Evolutionary conservation across 2,113 vertebrate genomes (phyloP).

Genomic region (Eidolon helvum): DNA sequence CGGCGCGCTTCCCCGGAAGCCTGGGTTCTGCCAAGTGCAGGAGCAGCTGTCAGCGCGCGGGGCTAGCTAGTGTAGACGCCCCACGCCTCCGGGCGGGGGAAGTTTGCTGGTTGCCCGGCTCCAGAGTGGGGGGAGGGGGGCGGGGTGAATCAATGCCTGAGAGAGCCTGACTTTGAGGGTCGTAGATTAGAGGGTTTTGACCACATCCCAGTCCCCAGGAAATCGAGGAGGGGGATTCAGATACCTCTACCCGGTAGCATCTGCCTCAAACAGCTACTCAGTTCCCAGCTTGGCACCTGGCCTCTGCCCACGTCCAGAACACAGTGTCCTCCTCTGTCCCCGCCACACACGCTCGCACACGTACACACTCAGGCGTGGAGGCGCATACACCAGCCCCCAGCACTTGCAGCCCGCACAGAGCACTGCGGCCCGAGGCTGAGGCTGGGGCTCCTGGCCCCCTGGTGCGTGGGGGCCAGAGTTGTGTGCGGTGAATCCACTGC

Average conservation of each 20-base stretch:
- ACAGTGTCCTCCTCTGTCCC: conserved; percentile 75
- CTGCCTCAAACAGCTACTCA: conserved; percentile 59
- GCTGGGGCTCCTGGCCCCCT: background rate
- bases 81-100: conserved; percentile 70
- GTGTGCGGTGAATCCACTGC: background rate
- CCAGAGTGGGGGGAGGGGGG: background rate
- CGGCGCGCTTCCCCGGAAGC: conserved; percentile 64
- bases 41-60: conserved; percentile 66
- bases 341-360: conserved; percentile 50
- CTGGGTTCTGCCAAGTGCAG: conserved; percentile 73
- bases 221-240: background rate
- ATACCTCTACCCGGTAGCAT: conserved; percentile 46
- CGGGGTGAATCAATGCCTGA: background rate
- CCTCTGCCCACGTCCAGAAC: conserved; percentile 73
- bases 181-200: background rate
- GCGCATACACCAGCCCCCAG: conserved; percentile 33
- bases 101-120: conserved; percentile 59
- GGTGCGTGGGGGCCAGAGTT: background rate
- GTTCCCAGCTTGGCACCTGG: conserved; percentile 70
- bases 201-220: conserved; percentile 2
- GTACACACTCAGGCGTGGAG: conserved; percentile 66
- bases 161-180: background rate
- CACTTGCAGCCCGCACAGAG: background rate
- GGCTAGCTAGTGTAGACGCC: conserved; percentile 62
- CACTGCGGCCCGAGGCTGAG: background rate